Evolutionary conservation across 2,797 vertebrate genomes (phyloP), one percentile per base, ranked within the genome.

Genomic region (Apogon talboti): DNA sequence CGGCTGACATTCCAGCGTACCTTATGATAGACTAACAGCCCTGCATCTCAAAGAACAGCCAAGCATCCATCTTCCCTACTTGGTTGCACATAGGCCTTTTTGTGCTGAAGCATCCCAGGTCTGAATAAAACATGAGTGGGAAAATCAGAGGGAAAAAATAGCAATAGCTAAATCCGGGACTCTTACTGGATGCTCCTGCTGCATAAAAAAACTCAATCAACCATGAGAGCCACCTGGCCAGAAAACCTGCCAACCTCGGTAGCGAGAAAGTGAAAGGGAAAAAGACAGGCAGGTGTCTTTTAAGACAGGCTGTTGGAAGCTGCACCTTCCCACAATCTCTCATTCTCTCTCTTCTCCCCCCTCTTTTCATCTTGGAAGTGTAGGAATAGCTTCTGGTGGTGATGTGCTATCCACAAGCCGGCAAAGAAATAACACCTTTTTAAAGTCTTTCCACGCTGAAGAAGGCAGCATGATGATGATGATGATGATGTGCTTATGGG

Each of bases 41-140:
- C 54, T 35, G 59, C 70, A 54, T 79, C 33, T 54, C 11, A 45
- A 63, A 55, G 37, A 41, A 65, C 24, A 56, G 35, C 21, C 24
- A 19, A 63, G 78, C 67, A 76, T 71, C 74, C 43, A 65, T 84
- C 71, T 77, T 82, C 57, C 35, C 47, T 66, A 30, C 58, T 60
- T 54, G 63, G 75, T 30, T 78, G 69, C 83, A 83, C 75, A 57
- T 40, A 47, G 71, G 72, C 77, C 76, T 66, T 73, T 67, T 78
- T 70, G 62, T 64, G 61, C 74, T 46, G 68, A 81, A 80, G 82
- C 81, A 74, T 90, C 64, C 35, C 44, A 0, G 47, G 64, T 62
- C 82, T 91, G 83, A 92, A 91, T 91, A 89, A 92, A 91, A 87
- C 87, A 91, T 92, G 82, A 90, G 78, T 43, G 40, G 77, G 63